Base-by-base conservation (phyloP, 1,140 invertebrate species). In the Drosophila sp. region DNA sequence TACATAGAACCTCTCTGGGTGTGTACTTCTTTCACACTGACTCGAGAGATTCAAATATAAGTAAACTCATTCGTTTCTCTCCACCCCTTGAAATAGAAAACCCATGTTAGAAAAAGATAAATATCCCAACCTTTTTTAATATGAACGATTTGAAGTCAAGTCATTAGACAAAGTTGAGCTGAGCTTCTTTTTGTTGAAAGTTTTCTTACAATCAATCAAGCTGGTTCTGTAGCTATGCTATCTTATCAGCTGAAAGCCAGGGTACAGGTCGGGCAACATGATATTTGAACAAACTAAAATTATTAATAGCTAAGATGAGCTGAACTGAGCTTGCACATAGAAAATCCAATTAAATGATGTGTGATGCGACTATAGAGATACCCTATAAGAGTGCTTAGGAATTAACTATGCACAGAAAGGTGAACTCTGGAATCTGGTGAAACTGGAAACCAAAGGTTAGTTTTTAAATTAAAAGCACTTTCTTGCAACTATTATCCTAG, bases 181-280 rank as follows among this genome's bases (percentile, higher is more conserved):
- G 11, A 41, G n/a, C 40, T 41, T 41, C 40, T 41, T 41, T 41
- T 44, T 17, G 41, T 44, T 3, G 41, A 44, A 23, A 44, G 41
- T 23, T 44, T 44, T 44, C 41, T 44, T 44, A 25, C 17, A 44
- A 44, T 44, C 41, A 44, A 23, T 44, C 40, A 41, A 41, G 40
- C 40, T 41, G 2, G 5, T 41, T 41, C n/a, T 41, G 4, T 17
- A 4, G 30, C 30, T 41, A 4, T n/a, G 5, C n/a, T 41, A n/a
- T 41, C 40, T 41, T 41, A 41, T 41, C 41, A 44, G 41, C 5
- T 23, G 5, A 44, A 44, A 17, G n/a, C 17, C 41, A 44, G 41
- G 5, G 41, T 23, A 23, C 17, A 17, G 11, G 11, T 41, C 38
- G 11, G 40, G 11, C 3, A 41, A n/a, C 40, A 44, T 44, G 4